These are phyloP conservation scores for Smithornis capensis DNA, from an alignment of 2,113 vertebrate species.

Conservation along the genomic window DNA sequence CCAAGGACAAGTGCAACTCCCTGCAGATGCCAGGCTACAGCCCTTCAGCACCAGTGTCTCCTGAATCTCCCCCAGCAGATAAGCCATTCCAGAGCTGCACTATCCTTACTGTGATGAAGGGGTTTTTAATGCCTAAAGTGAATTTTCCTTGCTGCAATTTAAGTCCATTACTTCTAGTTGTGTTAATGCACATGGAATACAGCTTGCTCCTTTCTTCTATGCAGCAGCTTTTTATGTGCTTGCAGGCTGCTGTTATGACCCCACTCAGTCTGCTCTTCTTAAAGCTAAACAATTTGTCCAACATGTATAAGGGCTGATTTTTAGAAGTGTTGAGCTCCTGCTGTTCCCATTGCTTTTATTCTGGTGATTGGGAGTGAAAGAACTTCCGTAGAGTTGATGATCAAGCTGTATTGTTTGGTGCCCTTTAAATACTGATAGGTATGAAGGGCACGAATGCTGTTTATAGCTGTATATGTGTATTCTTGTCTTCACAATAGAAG, in stretches of 20 bases:
- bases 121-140: neutral
- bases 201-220: slow-evolving; percentile 23
- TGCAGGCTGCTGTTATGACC: slow-evolving; percentile 46
- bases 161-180: slow-evolving; percentile 41
- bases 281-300: slow-evolving; percentile 42
- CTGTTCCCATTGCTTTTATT: slow-evolving; percentile 35
- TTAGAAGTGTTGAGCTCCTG: slow-evolving; percentile 25
- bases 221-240: slow-evolving; percentile 27
- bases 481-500: slow-evolving; percentile 23
- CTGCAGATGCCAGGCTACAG: neutral
- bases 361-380: slow-evolving; percentile 23
- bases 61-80: neutral
- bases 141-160: slow-evolving; percentile 34
- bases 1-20: neutral
- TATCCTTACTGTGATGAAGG: neutral
- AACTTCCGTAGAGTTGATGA: slow-evolving; percentile 1
- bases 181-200: slow-evolving; percentile 36
- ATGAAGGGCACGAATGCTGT: neutral
- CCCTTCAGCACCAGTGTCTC: neutral
- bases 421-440: slow-evolving; percentile 26
- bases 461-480: slow-evolving; percentile 11
- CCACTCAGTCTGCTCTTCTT: slow-evolving; percentile 42
- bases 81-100: neutral
- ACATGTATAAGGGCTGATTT: slow-evolving; percentile 26
- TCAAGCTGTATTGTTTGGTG: slow-evolving; percentile 22